Evolutionary conservation across 2,113 vertebrate species (phyloP).

Genomic region (Dendropsophus ebraccatus): DNA sequence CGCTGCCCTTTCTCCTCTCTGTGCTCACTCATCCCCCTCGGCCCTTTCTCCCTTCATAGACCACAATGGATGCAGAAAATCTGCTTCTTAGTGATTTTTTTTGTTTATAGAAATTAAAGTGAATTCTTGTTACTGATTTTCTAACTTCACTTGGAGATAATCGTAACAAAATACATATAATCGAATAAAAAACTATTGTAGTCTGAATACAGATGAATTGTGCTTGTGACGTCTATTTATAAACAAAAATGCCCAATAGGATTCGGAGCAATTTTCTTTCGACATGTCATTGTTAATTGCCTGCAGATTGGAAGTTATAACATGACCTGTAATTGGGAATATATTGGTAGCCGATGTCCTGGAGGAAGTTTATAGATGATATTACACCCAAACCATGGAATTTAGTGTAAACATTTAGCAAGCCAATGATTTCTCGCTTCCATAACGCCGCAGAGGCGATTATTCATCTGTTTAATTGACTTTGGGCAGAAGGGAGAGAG

Average conservation of each 20-base stretch:
- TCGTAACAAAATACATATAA: not conserved
- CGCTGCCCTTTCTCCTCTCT: too few relatives aligned
- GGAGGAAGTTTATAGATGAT: slow-evolving; percentile 9
- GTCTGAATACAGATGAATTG: not conserved
- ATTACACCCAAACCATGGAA: slow-evolving; percentile 1
- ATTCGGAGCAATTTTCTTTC: not conserved
- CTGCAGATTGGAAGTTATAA: not conserved
- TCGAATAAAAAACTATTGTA: not conserved
- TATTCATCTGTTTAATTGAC: slow-evolving; percentile 57
- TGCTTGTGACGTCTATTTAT: not conserved
- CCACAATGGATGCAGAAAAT: too few relatives aligned
- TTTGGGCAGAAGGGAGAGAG: not conserved
- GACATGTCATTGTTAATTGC: slow-evolving; percentile 8
- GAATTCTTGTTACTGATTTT: not conserved
- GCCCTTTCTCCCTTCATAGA: too few relatives aligned
- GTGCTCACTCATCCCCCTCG: too few relatives aligned
- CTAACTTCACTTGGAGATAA: not conserved
- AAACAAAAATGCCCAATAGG: not conserved
- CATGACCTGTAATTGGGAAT: slow-evolving; percentile 31
- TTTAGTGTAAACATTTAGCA: not conserved
- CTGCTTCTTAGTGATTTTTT: too few relatives aligned
- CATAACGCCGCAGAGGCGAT: slow-evolving; percentile 12
- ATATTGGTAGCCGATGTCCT: not conserved
- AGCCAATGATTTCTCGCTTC: slow-evolving; percentile 19
- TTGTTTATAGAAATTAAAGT: too few relatives aligned